Evolutionary conservation across 2,113 vertebrate species (phyloP).

Genomic region (Gymnarchus niloticus): DNA sequence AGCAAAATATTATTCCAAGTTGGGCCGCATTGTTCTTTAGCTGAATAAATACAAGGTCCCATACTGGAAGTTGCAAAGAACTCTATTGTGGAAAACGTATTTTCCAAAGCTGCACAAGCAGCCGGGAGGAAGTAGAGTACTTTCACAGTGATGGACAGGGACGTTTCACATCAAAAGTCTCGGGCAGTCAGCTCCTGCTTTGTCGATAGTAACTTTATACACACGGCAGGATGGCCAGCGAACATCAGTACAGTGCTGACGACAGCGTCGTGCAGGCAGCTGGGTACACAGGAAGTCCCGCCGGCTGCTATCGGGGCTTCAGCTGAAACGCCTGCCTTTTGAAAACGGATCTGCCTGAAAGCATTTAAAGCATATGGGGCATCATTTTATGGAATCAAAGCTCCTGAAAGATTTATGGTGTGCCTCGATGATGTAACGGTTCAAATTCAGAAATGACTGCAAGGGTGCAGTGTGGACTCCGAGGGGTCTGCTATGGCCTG

Average conservation of each 20-base stretch:
- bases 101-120: neutral
- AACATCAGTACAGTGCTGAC: neutral
- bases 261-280: neutral
- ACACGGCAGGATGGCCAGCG: neutral
- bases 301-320: neutral
- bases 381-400: neutral
- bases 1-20: neutral
- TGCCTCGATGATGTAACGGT: neutral
- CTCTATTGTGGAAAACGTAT: neutral
- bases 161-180: slow-evolving; percentile 1
- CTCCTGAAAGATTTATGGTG: neutral
- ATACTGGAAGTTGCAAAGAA: neutral
- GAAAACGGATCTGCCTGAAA: neutral
- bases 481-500: neutral
- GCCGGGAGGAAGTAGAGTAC: neutral
- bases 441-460: neutral
- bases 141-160: neutral
- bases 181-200: slow-evolving; percentile 3
- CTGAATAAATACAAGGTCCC: neutral
- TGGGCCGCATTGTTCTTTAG: neutral
- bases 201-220: slow-evolving; percentile 23
- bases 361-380: neutral
- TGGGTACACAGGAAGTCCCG: neutral
- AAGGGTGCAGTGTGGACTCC: neutral
- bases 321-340: no score